A percentile compares a stretch with the other conserved stretches of the same genome.
Evolutionary conservation across 2,888 invertebrate genomes (phyloP).

Genomic region (Phoenoteleia sp.): DNA sequence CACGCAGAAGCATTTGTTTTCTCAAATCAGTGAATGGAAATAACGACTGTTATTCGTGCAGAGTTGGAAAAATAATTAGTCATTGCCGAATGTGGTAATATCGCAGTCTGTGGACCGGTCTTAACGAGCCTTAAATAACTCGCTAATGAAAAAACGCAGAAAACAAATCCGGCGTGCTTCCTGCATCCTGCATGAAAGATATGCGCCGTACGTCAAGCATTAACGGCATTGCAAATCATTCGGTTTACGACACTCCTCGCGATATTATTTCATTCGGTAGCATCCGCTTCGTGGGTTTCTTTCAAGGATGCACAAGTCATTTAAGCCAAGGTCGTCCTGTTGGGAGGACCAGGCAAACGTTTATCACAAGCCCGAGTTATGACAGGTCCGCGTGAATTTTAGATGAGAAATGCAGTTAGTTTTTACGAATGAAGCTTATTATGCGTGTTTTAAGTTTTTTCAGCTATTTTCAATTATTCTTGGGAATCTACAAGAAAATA

Average conservation of each 20-base stretch:
- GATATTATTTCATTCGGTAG: constrained; percentile 74
- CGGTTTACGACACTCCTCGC: constrained; percentile 70
- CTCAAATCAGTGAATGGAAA: constrained; percentile 64
- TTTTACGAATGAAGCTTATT: too few species aligned
- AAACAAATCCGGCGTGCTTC: constrained; percentile 67
- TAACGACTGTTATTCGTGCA: constrained; percentile 53
- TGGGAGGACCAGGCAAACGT: constrained; percentile 49
- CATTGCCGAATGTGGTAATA: constrained; percentile 64
- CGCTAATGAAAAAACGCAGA: constrained; percentile 53
- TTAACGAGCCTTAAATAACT: constrained; percentile 67
- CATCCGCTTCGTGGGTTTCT: constrained; percentile 56
- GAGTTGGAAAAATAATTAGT: constrained; percentile 63
- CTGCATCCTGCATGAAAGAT: constrained; percentile 52
- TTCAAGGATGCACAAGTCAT: constrained; percentile 69
- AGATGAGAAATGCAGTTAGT: constrained; percentile 13
- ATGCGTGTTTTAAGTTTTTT: too few species aligned
- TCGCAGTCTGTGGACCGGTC: constrained; percentile 48
- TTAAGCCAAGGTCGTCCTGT: constrained; percentile 59
- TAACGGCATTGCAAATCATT: constrained; percentile 73
- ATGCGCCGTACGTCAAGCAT: constrained; percentile 23
- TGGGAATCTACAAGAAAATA: too few species aligned
- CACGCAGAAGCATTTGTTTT: constrained; percentile 59
- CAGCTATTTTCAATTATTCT: too few species aligned
- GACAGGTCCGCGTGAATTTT: constrained; percentile 42
- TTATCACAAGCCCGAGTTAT: constrained; percentile 47